These are phyloP conservation scores for Philopedon plagiatum DNA, from an alignment of 2,888 invertebrate genomes.

Conservation along the genomic window DNA sequence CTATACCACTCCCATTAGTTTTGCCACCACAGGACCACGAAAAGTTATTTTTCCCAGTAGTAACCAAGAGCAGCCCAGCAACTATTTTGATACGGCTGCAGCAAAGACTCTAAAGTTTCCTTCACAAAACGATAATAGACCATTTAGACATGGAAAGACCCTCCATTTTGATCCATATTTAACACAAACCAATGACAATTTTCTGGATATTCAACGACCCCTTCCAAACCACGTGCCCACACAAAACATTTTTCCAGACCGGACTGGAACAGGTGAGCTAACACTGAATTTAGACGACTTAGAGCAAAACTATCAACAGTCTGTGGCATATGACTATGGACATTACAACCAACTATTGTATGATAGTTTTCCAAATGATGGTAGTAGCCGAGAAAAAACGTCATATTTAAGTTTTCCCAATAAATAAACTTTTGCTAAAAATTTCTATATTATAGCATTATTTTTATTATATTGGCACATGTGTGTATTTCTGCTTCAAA, in stretches of 20 bases:
- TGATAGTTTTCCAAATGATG: constrained; percentile 43
- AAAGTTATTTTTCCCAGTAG: constrained; percentile 5
- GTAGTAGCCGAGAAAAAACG: neutral
- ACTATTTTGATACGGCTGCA: neutral
- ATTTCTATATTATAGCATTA: too few species aligned
- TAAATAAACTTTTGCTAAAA: constrained; percentile 4
- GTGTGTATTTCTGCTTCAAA: too few species aligned
- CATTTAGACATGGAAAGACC: constrained; percentile 53
- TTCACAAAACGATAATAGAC: constrained; percentile 20
- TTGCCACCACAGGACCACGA: neutral
- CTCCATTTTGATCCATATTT: constrained; percentile 47
- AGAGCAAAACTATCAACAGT: constrained; percentile 35
- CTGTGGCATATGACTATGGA: constrained; percentile 29
- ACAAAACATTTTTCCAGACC: constrained; percentile 71
- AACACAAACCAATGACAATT: constrained; percentile 46
- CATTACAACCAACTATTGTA: constrained; percentile 37
- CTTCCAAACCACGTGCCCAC: constrained; percentile 60
- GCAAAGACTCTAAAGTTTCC: constrained; percentile 54
- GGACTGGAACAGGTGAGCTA: constrained; percentile 71
- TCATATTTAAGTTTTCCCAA: constrained; percentile 28
- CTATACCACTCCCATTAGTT: constrained; percentile 15
- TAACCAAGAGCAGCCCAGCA: neutral
- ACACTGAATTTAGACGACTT: constrained; percentile 64
- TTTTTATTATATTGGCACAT: too few species aligned
- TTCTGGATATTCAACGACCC: constrained; percentile 61